Conservation (phyloP, 2,888 invertebrate species). For the Chrysina gloriosa region DNA sequence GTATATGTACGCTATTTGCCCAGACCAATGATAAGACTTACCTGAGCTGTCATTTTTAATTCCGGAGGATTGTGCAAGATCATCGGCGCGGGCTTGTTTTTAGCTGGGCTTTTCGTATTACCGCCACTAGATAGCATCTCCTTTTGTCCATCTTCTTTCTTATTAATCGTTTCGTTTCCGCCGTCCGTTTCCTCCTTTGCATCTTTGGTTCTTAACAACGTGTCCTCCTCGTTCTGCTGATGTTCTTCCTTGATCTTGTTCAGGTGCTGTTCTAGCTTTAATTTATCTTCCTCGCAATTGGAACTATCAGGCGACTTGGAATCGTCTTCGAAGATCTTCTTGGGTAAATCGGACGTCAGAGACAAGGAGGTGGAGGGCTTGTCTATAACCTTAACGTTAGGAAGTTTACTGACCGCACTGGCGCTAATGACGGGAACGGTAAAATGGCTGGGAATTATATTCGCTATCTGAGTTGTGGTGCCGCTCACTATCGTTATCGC, state of each 20-base stretch:
- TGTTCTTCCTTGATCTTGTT: slow-evolving; percentile 46
- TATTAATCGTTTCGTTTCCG: neutral
- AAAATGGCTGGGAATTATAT: slow-evolving; percentile 61
- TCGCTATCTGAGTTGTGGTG: slow-evolving; percentile 61
- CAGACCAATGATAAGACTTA: too few species aligned
- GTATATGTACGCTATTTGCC: too few species aligned
- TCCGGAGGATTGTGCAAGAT: slow-evolving; percentile 61
- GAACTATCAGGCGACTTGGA: slow-evolving; percentile 71
- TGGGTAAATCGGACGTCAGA: slow-evolving; percentile 71
- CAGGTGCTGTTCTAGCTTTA: slow-evolving; percentile 53
- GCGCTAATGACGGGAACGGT: slow-evolving; percentile 64
- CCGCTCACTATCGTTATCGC: slow-evolving; percentile 63
- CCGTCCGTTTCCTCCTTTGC: slow-evolving; percentile 38
- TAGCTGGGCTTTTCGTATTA: slow-evolving; percentile 48
- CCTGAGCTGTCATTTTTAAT: slow-evolving; percentile 63
- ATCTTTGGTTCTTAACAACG: slow-evolving; percentile 9
- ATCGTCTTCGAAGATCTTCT: slow-evolving; percentile 77
- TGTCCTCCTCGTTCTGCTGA: slow-evolving; percentile 40
- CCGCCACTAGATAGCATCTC: slow-evolving; percentile 1
- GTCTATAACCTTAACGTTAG: slow-evolving; percentile 66
- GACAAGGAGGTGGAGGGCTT: slow-evolving; percentile 65
- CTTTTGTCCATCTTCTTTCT: slow-evolving; percentile 1
- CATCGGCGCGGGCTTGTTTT: slow-evolving; percentile 54
- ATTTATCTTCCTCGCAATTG: slow-evolving; percentile 63
- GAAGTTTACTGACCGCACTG: slow-evolving; percentile 62